Conservation (phyloP, 2,888 invertebrate species). For the Xestobium rufovillosum region DNA sequence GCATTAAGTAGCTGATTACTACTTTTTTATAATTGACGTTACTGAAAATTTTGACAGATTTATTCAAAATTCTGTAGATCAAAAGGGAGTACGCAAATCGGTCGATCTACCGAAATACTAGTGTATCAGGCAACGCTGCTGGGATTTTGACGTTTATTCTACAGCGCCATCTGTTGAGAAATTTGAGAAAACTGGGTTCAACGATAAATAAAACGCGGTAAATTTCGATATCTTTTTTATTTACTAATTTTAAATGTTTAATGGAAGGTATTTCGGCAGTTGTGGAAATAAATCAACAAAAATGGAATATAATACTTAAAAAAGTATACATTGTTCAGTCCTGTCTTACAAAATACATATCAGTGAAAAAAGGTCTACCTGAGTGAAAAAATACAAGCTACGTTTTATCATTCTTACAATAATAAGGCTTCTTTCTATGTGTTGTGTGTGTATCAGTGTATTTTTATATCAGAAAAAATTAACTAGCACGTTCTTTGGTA, state of each 20-base stretch:
- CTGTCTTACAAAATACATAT: slow-evolving; percentile 6
- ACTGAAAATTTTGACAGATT: too few species aligned
- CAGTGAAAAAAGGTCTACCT: slow-evolving; percentile 27
- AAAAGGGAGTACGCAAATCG: too few species aligned
- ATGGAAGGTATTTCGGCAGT: slow-evolving; percentile 3
- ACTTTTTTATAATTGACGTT: too few species aligned
- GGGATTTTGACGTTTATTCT: too few species aligned
- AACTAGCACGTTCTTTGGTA: slow-evolving; percentile 40
- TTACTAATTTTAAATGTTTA: not conserved
- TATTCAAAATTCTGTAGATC: too few species aligned
- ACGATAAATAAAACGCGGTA: too few species aligned
- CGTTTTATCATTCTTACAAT: slow-evolving; percentile 29
- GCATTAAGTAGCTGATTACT: too few species aligned
- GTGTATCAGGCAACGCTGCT: too few species aligned
- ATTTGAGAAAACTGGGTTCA: too few species aligned
- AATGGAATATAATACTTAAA: not conserved
- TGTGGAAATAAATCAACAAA: slow-evolving; percentile 1
- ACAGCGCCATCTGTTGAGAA: too few species aligned
- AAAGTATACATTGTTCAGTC: not conserved
- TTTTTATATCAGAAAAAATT: slow-evolving; percentile 23
- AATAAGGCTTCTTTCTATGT: slow-evolving; percentile 19
- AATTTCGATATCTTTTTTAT: too few species aligned
- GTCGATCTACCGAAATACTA: too few species aligned
- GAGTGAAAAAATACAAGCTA: slow-evolving; percentile 37
- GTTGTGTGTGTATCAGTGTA: slow-evolving; percentile 18